Evolutionary conservation across 1,140 invertebrate species (phyloP).

Genomic region (Lordiphosa stackelbergi): DNA sequence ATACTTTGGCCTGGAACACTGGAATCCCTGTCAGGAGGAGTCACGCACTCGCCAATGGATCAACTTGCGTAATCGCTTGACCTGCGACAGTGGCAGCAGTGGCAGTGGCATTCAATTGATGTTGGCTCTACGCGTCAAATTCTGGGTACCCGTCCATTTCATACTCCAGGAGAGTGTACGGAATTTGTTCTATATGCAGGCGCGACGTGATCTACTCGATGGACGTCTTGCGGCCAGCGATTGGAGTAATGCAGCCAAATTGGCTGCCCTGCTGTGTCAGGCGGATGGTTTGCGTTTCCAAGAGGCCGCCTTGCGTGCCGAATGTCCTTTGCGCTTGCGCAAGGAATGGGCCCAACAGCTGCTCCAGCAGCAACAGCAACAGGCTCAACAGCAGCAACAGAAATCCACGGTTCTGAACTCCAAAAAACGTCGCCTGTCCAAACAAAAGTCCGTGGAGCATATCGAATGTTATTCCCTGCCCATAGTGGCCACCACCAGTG

Average conservation of each 20-base stretch:
- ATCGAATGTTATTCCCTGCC: conserved; percentile 52
- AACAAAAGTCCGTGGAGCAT: conserved; percentile 72
- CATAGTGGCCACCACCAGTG: conserved; percentile 7
- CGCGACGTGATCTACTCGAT: conserved; percentile 85
- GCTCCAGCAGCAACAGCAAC: conserved; percentile 32
- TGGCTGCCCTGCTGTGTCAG: conserved; percentile 87
- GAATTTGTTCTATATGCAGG: conserved; percentile 90
- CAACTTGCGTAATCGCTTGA: conserved; percentile 89
- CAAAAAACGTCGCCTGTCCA: conserved; percentile 72
- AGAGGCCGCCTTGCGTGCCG: conserved; percentile 51
- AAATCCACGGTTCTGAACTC: conserved; percentile 48
- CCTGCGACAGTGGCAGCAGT: conserved; percentile 79
- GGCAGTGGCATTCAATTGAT: conserved; percentile 79
- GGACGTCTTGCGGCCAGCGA: conserved; percentile 83
- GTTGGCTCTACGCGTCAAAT: conserved; percentile 86
- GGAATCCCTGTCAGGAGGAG: conserved; percentile 70
- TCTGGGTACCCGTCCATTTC: conserved; percentile 92
- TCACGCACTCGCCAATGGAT: conserved; percentile 82
- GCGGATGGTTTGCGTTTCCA: conserved; percentile 74
- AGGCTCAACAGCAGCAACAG: conserved; percentile 31
- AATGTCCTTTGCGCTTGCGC: conserved; percentile 63
- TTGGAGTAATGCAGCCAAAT: conserved; percentile 83
- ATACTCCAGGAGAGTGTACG: conserved; percentile 89
- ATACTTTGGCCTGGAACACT: conserved; percentile 87
- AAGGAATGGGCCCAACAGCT: conserved; percentile 44